Evolutionary conservation across 2,888 invertebrate genomes (phyloP).

Genomic region (Amphipoea oculea): DNA sequence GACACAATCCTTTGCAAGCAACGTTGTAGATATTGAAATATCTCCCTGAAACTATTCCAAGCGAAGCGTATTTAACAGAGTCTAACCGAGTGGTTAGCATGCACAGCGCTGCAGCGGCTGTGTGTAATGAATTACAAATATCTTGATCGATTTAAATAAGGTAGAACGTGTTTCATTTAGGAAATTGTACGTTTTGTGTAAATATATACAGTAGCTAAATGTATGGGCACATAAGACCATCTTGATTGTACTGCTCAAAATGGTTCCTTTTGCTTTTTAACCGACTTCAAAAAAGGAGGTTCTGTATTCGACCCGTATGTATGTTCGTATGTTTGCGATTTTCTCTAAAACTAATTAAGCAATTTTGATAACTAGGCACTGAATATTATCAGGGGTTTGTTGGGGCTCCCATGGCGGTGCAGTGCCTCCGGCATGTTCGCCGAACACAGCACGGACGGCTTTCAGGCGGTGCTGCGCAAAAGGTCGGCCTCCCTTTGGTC

Average conservation of each 20-base stretch:
- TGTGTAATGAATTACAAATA: slow-evolving; percentile 62
- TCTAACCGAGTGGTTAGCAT: slow-evolving; percentile 50
- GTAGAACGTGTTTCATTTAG: slow-evolving; percentile 41
- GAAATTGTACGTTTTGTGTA: slow-evolving; percentile 7
- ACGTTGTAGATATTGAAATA: slow-evolving; percentile 48
- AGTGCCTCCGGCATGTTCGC: too few relatives aligned
- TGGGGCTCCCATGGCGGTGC: too few relatives aligned
- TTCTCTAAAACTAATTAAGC: too few relatives aligned
- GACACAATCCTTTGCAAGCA: slow-evolving; percentile 19
- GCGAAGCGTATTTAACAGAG: slow-evolving; percentile 39
- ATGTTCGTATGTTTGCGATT: too few relatives aligned
- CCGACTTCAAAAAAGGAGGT: too few relatives aligned
- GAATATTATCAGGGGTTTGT: too few relatives aligned
- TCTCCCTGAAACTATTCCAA: slow-evolving; percentile 44
- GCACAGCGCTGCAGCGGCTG: slow-evolving; percentile 54
- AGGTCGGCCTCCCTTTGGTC: too few relatives aligned
- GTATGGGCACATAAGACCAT: neutral
- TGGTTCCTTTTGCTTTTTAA: neutral
- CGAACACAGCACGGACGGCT: too few relatives aligned
- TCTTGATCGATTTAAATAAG: slow-evolving; percentile 56
- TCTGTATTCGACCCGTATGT: too few relatives aligned
- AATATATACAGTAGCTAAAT: neutral
- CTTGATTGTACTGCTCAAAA: neutral
- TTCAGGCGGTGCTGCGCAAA: too few relatives aligned
- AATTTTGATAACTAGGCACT: too few relatives aligned